Evolutionary conservation across 2,888 invertebrate genomes (phyloP), one percentile per base, ranked within the genome.

Genomic region (Drosophila percnosoma): DNA sequence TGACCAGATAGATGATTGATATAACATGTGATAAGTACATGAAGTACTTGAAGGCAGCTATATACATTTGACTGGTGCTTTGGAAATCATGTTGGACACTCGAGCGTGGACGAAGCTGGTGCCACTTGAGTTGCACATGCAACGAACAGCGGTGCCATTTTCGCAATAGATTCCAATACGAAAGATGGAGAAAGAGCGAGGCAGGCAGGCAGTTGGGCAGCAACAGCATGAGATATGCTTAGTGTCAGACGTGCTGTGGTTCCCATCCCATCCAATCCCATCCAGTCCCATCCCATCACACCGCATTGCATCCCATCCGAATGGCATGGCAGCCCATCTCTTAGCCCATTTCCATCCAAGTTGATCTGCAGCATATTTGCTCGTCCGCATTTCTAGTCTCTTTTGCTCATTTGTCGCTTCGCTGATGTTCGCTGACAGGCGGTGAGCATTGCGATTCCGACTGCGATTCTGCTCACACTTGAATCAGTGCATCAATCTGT

Each of bases 381-480:
- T 78, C 77, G 77, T 78, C 79, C 77, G 71, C 75, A 78, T 78
- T 78, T 78, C 78, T 75, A 58, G 71, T 72, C 67, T 73, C 68
- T 72, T 77, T 75, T 85, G 83, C 86, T 83, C 86, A 85, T 85
- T 85, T 85, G 85, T 85, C 88, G 85, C 88, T 85, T 81, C 82
- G 82, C 75, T 85, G 84, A 75, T 78, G 78, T 64, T 83, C 71
- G 81, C 76, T 74, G 76, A 64, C 80, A 80, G 78, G 58, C 80
- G 64, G 59, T 68, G 62, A 67, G 62, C 67, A 77, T 68, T 75
- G 65, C 67, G 70, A 75, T 76, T 49, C 36, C 53, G 71, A 59
- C 53, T 63, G 57, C 51, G 74, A 71, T 69, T 83, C 61, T 67
- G 77, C 74, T 75, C 75, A 73, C 86, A 79, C 87, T 80, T 68